Evolutionary conservation across 64 coral and sea anemone species (phyloP).

Genomic region (Actinia tenebrosa): DNA sequence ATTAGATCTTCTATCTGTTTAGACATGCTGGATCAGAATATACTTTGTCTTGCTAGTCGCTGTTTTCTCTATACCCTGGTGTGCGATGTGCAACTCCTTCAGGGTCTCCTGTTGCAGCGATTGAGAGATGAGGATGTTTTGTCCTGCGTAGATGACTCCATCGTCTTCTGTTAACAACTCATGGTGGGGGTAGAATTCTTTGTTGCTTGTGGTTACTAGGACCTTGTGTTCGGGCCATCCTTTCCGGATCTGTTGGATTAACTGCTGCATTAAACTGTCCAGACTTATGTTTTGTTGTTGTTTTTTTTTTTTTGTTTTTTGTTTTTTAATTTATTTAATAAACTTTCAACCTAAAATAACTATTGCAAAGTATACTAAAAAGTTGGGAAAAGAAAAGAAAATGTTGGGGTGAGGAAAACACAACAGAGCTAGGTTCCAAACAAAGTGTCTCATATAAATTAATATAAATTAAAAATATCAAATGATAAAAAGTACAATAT

Average conservation of each 20-base stretch:
- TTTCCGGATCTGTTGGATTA: slow-evolving; percentile 15
- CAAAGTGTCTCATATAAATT: too few relatives aligned
- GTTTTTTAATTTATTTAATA: too few relatives aligned
- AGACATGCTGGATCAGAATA: slow-evolving; percentile 51
- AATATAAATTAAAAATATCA: too few relatives aligned
- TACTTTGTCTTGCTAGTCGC: slow-evolving; percentile 19
- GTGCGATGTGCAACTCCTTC: slow-evolving; percentile 26
- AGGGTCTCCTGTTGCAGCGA: slow-evolving; percentile 15
- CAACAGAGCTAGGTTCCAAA: too few relatives aligned
- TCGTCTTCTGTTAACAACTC: slow-evolving; percentile 4
- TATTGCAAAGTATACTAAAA: too few relatives aligned
- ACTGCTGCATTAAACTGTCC: slow-evolving; percentile 11
- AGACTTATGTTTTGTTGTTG: background rate
- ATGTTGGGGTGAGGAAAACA: too few relatives aligned
- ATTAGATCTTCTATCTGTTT: slow-evolving; percentile 51
- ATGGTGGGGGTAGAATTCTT: slow-evolving; percentile 2
- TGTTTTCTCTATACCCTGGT: slow-evolving; percentile 33
- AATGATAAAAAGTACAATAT: too few relatives aligned
- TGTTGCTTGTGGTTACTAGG: slow-evolving; percentile 12
- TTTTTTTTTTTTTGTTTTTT: too few relatives aligned
- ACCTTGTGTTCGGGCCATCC: slow-evolving; percentile 25
- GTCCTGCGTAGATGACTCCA: slow-evolving; percentile 9
- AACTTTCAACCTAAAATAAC: too few relatives aligned
- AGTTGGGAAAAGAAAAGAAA: too few relatives aligned
- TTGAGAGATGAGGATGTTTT: slow-evolving; percentile 27